Evolutionary conservation across 1,140 invertebrate genomes (phyloP).

Genomic region (Zaprionus lachaisei): DNA sequence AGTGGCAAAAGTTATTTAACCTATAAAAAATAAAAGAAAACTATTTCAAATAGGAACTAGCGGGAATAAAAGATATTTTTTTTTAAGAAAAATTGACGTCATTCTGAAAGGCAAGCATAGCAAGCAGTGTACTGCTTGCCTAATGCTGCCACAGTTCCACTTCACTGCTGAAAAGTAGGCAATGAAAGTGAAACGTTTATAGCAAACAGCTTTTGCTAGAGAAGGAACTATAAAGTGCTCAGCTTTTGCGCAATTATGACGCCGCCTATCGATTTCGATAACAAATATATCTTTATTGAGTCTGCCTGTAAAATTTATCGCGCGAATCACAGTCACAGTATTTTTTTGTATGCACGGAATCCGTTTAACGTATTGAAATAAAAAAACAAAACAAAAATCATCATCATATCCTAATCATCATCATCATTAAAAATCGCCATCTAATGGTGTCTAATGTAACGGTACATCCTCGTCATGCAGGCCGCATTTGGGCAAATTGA

Average conservation of each 20-base stretch:
- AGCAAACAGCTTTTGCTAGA: neutral
- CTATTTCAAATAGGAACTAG: no score
- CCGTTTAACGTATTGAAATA: neutral
- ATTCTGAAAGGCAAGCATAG: no score
- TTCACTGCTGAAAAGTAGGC: constrained; percentile 1
- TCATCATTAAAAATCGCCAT: neutral
- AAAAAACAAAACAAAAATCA: neutral
- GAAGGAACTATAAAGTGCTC: neutral
- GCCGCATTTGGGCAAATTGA: constrained; percentile 33
- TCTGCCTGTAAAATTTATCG: neutral
- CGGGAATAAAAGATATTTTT: no score
- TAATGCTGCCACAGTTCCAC: neutral
- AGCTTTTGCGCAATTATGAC: neutral
- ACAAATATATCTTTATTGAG: constrained; percentile 2
- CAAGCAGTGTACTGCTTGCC: no score
- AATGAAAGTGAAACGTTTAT: neutral
- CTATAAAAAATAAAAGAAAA: no score
- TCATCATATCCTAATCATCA: neutral
- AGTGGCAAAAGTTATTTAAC: neutral
- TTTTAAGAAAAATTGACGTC: no score
- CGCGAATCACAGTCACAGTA: neutral
- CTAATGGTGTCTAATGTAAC: neutral
- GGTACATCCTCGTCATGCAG: neutral
- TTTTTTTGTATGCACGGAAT: neutral
- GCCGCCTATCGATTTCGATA: neutral